Evolutionary conservation across 37 sponge, comb jelly and placozoan species (phyloP), one percentile per base, ranked within the genome.

Genomic region (Chondrosia reniformis): DNA sequence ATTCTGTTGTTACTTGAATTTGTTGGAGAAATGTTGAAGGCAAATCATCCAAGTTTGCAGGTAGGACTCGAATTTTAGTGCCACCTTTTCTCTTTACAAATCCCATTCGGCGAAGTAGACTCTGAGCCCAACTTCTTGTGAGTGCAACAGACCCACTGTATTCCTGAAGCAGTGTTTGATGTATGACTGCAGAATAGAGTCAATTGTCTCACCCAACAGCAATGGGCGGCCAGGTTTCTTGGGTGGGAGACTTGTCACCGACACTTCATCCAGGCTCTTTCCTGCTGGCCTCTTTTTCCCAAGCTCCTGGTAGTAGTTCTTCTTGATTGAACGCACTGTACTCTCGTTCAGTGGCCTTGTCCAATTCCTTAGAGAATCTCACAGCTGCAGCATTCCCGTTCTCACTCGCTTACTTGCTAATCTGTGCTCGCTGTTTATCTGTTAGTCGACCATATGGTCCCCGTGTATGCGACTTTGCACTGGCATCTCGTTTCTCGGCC

Each of bases 21-120:
- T 49, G 36, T n/a, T 77, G 61, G 43, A 61, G 79, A 22, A 79
- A 63, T 39, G 61, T 40, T 59, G 63, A 25, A 41, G 25, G 61
- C 64, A 40, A 41, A 3, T 79, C 79, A 40, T 59, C 45, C 64
- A 75, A n/a, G 31, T 42, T 38, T 19, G 65, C 22, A 4, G 79
- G 63, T 37, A 37, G 79, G 36, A 36, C 39, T 79, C 79, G n/a
- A 79, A 39, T 40, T 45, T 40, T 34, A 27, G 76, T 75, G 76
- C 56, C 56, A 75, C 56, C 76, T 75, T 54, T 46, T 52, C 76
- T 75, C 56, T 75, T 75, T 52, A 75, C 76, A 75, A 55, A 75
- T 46, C 76, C 76, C 76, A 75, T 75, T 25, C 52, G 76, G 33
- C 52, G 76, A 7, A 75, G 52, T 54, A 75, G 56, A 52, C 76